Evolutionary conservation across 1,140 invertebrate species (phyloP).

Genomic region (Trypoxylus dichotomus): DNA sequence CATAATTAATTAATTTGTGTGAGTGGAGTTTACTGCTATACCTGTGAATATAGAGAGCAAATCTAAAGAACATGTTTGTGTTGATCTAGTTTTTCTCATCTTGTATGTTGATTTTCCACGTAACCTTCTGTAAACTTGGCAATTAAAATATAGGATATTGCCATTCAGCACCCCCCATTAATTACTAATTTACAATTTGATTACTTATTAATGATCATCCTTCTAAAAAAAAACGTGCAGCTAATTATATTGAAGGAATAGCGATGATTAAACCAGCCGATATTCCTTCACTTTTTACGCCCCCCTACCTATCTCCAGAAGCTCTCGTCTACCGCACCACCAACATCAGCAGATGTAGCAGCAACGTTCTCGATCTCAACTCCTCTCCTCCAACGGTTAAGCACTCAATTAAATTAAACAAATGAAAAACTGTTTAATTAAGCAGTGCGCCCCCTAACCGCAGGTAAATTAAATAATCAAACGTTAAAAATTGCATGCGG

Average conservation of each 20-base stretch:
- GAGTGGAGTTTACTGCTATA: too few species aligned
- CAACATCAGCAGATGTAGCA: background rate
- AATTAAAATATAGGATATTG: too few species aligned
- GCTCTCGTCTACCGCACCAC: background rate
- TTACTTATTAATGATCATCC: background rate
- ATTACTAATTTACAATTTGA: background rate
- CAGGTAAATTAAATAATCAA: slow-evolving; percentile 11
- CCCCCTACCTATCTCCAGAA: background rate
- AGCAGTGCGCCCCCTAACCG: background rate
- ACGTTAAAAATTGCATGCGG: slow-evolving; percentile 19
- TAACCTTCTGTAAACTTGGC: too few species aligned
- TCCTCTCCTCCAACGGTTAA: background rate
- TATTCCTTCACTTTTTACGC: background rate
- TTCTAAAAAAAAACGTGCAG: background rate
- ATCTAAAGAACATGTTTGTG: too few species aligned
- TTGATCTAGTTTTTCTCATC: too few species aligned
- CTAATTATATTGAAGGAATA: background rate
- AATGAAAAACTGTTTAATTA: slow-evolving; percentile 26
- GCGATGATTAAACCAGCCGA: background rate
- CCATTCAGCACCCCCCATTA: too few species aligned
- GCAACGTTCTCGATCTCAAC: background rate
- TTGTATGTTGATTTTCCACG: too few species aligned
- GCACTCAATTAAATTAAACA: slow-evolving; percentile 25
- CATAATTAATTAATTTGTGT: too few species aligned
- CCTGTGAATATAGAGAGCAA: too few species aligned